These are phyloP conservation scores for Sitta europaea DNA, from an alignment of 2,113 vertebrate species.

Conservation along the genomic window DNA sequence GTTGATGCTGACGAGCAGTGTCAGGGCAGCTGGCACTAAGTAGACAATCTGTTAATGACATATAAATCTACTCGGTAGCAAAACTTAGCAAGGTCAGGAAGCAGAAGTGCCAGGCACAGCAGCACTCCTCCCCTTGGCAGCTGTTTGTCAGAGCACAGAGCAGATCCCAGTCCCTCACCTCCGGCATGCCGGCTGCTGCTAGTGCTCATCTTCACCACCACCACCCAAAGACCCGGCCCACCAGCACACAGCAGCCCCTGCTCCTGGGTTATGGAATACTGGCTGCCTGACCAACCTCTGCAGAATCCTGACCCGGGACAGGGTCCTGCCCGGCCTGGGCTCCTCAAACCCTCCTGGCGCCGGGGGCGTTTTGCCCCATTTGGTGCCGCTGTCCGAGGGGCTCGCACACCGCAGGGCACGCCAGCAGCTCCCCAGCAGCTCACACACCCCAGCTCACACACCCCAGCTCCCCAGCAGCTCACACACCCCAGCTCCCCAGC, in stretches of 20 bases:
- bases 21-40: constrained; percentile 78
- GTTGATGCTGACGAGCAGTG: constrained; percentile 74
- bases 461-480: too few relatives aligned
- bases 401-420: not conserved
- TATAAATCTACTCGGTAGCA: not conserved
- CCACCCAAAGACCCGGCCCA: not conserved
- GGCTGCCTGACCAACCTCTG: not conserved
- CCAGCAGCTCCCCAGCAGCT: not conserved
- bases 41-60: constrained; percentile 79
- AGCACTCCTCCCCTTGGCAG: not conserved
- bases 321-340: not conserved
- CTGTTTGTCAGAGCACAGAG: not conserved
- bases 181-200: fast-evolving
- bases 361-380: not conserved
- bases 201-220: not conserved
- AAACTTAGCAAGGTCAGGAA: not conserved
- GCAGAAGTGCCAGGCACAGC: not conserved
- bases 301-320: fast-evolving
- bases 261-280: not conserved
- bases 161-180: not conserved
- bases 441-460: too few relatives aligned
- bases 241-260: not conserved
- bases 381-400: not conserved
- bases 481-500: too few relatives aligned
- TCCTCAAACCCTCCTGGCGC: too few relatives aligned